phyloP scores from a whole-genome alignment of 2,113 vertebrate genomes.

The Syrrhaptes paradoxus region DNA sequence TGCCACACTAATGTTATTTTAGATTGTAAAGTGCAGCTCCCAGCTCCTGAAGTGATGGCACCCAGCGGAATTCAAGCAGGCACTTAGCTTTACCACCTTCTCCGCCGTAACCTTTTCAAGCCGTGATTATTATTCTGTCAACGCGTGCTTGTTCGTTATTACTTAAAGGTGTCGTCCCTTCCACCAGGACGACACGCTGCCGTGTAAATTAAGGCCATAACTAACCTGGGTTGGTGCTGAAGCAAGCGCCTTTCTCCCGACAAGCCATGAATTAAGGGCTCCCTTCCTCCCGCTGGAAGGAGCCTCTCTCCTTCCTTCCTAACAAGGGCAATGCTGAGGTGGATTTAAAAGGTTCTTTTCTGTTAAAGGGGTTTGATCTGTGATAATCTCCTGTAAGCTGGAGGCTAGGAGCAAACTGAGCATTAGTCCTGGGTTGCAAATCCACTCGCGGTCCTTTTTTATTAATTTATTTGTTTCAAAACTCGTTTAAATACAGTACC shows the following conservation, averaged over 20 bases:
- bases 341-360: constrained; percentile 23
- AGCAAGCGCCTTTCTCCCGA: constrained; percentile 49
- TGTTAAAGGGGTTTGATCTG: not conserved
- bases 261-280: constrained; percentile 45
- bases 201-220: constrained; percentile 61
- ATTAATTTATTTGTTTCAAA: not conserved
- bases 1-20: constrained; percentile 70
- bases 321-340: not conserved
- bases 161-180: constrained; percentile 5
- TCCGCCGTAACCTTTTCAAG: constrained; percentile 59
- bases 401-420: not conserved
- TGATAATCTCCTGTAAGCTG: constrained; percentile 7
- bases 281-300: not conserved
- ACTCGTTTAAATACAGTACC: not conserved
- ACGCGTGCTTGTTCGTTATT: constrained; percentile 2
- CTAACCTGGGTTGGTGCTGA: constrained; percentile 52
- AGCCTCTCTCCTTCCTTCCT: constrained; percentile 10
- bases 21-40: constrained; percentile 51
- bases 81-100: constrained; percentile 46
- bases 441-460: not conserved
- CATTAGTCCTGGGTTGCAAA: not conserved
- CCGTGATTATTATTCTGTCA: constrained; percentile 53
- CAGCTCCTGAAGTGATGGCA: not conserved
- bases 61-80: constrained; percentile 50
- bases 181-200: not conserved